phyloP scores from a whole-genome alignment of 2,888 invertebrate species.

The Tipula lateralis region DNA sequence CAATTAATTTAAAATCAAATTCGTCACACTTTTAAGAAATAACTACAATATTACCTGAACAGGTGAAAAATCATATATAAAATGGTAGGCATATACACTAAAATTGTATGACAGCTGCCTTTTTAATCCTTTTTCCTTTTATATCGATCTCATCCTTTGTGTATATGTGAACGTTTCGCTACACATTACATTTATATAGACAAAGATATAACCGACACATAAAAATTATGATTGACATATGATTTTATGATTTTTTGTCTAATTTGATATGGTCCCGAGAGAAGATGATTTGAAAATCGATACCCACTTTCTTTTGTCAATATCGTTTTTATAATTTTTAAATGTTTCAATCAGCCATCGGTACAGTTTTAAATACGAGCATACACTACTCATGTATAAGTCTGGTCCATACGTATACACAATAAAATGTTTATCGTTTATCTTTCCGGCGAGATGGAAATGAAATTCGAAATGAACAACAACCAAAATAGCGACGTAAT shows the following conservation, averaged over 20 bases:
- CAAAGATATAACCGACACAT: background rate
- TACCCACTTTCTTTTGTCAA: background rate
- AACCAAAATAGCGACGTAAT: background rate
- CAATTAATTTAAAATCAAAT: conserved; percentile 19
- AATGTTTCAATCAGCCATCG: background rate
- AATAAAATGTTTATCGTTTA: background rate
- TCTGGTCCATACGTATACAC: background rate
- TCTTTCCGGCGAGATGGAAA: background rate
- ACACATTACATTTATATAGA: background rate
- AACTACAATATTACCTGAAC: background rate
- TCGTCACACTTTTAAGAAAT: background rate
- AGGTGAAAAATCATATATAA: background rate
- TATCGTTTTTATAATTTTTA: background rate
- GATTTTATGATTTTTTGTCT: background rate
- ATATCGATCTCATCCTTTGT: background rate
- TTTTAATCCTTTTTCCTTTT: background rate
- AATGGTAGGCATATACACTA: background rate
- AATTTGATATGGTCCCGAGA: background rate
- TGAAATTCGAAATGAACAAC: background rate
- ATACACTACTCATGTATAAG: background rate
- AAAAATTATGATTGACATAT: conserved; percentile 14
- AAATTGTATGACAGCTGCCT: background rate
- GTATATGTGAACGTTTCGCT: background rate
- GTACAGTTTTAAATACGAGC: background rate
- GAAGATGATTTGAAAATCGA: background rate